Conservation (phyloP, 2,797 vertebrate genomes). For the Crocodylus rhombifer region DNA sequence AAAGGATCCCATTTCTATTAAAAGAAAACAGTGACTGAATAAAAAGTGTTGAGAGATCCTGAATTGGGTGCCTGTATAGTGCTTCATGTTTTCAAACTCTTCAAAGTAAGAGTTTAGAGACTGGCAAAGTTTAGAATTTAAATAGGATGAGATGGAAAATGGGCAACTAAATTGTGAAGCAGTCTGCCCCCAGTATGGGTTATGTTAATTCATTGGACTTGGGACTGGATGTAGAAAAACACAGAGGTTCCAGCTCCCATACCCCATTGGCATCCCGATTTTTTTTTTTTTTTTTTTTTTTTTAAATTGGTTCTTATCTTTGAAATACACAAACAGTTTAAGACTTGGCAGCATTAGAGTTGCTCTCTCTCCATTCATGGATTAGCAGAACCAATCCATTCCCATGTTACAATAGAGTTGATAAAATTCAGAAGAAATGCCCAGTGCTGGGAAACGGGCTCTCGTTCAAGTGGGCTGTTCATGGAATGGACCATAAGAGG, state of each 20-base stretch:
- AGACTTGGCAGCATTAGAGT: not conserved
- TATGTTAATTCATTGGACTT: not conserved
- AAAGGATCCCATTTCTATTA: not conserved
- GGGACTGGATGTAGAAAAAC: not conserved
- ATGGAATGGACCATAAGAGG: not conserved
- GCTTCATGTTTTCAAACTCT: not conserved
- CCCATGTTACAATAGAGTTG: not conserved
- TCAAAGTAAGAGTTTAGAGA: conserved; percentile 15
- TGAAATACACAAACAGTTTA: not conserved
- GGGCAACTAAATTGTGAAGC: not conserved
- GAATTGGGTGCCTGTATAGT: not conserved
- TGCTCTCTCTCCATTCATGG: not conserved
- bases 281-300: not conserved
- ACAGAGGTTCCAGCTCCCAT: not conserved
- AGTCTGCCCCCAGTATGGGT: not conserved
- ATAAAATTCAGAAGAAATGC: not conserved
- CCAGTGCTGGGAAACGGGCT: not conserved
- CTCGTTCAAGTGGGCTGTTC: not conserved
- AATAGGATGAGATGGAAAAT: not conserved
- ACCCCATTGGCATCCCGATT: not conserved
- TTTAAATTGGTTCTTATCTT: not conserved
- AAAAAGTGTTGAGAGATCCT: not conserved
- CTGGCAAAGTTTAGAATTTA: not conserved
- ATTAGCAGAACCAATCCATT: not conserved
- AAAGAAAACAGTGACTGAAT: not conserved